Conservation (phyloP, 2,797 vertebrate species). For the Dromococcyx pavoninus region DNA sequence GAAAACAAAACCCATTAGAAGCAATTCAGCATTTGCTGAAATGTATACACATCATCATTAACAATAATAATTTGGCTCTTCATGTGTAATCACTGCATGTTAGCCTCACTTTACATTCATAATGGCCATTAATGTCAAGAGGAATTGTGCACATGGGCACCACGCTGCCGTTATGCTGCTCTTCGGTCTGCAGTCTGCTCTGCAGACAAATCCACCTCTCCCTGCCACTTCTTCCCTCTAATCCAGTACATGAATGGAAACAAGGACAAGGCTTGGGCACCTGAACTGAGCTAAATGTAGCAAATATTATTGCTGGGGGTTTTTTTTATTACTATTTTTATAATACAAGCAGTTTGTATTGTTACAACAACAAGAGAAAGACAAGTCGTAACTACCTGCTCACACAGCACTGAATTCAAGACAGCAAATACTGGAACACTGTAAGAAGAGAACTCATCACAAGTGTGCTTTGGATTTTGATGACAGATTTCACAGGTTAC, state of each 20-base stretch:
- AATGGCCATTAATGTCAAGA: slow-evolving; percentile 11
- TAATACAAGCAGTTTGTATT: not conserved
- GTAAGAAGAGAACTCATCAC: not conserved
- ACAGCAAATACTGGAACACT: not conserved
- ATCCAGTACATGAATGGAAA: not conserved
- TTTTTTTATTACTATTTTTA: not conserved
- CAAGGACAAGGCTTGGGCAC: not conserved
- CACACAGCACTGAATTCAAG: not conserved
- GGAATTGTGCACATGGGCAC: not conserved
- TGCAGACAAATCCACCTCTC: not conserved
- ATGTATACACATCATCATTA: slow-evolving; percentile 18
- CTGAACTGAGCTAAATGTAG: not conserved
- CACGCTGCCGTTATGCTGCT: rapidly evolving
- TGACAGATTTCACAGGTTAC: not conserved
- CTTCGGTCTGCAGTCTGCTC: not conserved
- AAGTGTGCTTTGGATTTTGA: not conserved
- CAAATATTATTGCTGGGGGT: not conserved
- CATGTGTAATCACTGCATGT: not conserved
- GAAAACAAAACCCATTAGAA: slow-evolving; percentile 40
- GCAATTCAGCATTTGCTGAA: not conserved
- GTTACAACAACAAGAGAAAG: not conserved
- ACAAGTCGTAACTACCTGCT: not conserved
- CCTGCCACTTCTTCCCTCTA: not conserved
- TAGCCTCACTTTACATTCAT: not conserved
- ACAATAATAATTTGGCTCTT: slow-evolving; percentile 32